Percentiles rank a stretch among this genome's conserved stretches.
Conservation (phyloP, 2,888 invertebrate genomes). For the Drosophila recens region DNA sequence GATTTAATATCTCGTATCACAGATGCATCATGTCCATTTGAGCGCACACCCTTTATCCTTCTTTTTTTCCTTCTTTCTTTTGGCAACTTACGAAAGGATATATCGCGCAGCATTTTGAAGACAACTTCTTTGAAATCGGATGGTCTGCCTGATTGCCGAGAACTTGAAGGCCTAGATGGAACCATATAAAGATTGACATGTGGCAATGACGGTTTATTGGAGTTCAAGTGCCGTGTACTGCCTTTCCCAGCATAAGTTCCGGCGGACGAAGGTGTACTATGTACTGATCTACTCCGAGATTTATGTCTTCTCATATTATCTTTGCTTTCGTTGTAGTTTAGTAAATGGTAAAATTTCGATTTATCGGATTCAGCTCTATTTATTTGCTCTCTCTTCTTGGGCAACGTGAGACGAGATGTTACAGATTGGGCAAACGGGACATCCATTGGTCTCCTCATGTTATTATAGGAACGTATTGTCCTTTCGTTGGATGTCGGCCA, state of each 20-base stretch:
- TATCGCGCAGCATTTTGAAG: not conserved
- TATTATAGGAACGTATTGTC: not conserved
- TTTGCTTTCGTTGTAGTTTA: slow-evolving; percentile 4
- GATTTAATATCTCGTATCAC: not conserved
- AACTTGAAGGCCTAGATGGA: not conserved
- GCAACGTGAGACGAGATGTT: too few species aligned
- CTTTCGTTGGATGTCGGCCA: slow-evolving; percentile 27
- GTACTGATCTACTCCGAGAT: too few species aligned
- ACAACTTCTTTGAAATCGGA: not conserved
- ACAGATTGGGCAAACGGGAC: not conserved
- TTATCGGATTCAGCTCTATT: slow-evolving; percentile 6
- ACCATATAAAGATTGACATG: not conserved
- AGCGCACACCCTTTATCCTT: not conserved
- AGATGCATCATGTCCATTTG: not conserved
- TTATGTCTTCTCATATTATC: not conserved
- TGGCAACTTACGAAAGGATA: not conserved
- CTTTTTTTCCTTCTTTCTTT: not conserved
- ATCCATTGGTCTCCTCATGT: not conserved
- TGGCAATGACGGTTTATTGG: not conserved
- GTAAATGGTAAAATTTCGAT: slow-evolving; percentile 23
- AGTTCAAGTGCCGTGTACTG: too few species aligned
- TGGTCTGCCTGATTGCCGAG: too few species aligned
- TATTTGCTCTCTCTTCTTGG: not conserved
- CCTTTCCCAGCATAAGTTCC: not conserved
- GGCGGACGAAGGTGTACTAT: not conserved